Base-by-base conservation (phyloP, 2,113 vertebrate species). In the Ranitomeya variabilis region DNA sequence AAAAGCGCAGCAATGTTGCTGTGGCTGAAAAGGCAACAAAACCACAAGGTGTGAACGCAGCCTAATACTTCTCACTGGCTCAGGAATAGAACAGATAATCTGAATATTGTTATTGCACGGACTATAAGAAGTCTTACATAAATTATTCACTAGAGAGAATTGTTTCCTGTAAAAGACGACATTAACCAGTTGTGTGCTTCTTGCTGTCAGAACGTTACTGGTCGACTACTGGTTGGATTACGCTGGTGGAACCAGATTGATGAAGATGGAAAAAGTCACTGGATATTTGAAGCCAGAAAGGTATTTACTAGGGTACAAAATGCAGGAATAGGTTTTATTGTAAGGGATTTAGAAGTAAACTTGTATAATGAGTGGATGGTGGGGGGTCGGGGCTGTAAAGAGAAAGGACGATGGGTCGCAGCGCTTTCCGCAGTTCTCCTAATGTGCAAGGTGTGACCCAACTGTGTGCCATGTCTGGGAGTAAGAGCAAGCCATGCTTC, bases 171-270 rank as follows among this genome's bases (percentile, higher is more conserved):
- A 37, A 37, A 37, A 15, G 45, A 5, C 4, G 14, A 15, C 51
- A 16, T 18, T 76, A 59, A 66, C n/a, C 31, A 64, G 8, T 66
- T 67, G 9, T 51, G 2, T 26, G 67, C 16, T 89, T 93, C 4
- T 83, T 86, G 87, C 87, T 55, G 74, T 83, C 91, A 97, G 97
- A 97, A 97, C 3, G 95, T 97, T 81, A 96, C 95, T 0, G 96
- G 96, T 77, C 93, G 96, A 89, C 94, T 97, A 86, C 66, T 98
- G 94, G 96, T 97, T 86, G 97, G 96, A 57, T 94, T 97, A 79
- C 95, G 93, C 13, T 97, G 97, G 96, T 96, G 97, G 96, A 98
- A 97, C 92, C 96, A 97, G 92, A 97, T 97, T 31, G 96, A 97
- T 37, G 96, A 98, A 78, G 97, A 97, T 8, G 96, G 97, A 88